phyloP scores from a whole-genome alignment of 2,888 invertebrate species.

The Limenitis camilla region DNA sequence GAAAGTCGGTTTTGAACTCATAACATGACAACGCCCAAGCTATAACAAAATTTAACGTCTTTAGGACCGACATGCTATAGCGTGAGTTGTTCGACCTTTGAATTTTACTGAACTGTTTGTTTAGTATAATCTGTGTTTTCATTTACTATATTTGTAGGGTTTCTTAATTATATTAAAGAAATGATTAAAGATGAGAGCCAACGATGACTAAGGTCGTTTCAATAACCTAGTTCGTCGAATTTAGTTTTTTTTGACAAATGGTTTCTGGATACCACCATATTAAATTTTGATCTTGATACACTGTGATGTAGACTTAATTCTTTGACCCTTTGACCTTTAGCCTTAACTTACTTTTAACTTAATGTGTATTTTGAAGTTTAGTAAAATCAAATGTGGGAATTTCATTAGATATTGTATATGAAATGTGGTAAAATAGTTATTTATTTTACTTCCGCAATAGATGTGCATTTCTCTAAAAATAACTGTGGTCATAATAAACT shows the following conservation, averaged over 20 bases:
- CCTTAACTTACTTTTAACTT: too few species aligned
- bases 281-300: too few species aligned
- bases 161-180: neutral
- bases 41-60: conserved; percentile 18
- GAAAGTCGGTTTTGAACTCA: conserved; percentile 15
- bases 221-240: too few species aligned
- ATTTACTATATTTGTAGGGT: neutral
- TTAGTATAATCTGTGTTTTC: neutral
- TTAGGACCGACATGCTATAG: conserved; percentile 34
- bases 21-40: conserved; percentile 4
- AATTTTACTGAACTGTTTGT: conserved; percentile 42
- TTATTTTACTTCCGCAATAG: neutral
- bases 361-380: too few species aligned
- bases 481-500: conserved; percentile 33
- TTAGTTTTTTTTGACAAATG: too few species aligned
- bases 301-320: too few species aligned
- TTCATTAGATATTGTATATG: too few species aligned
- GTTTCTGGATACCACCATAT: too few species aligned
- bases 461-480: conserved; percentile 7
- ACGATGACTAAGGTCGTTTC: too few species aligned
- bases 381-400: too few species aligned
- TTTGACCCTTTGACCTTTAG: too few species aligned
- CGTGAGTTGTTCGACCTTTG: conserved; percentile 42
- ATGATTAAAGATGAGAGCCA: too few species aligned
- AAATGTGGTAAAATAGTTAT: neutral